phyloP scores from a whole-genome alignment of 2,113 vertebrate species.

The Gobio gobio region DNA sequence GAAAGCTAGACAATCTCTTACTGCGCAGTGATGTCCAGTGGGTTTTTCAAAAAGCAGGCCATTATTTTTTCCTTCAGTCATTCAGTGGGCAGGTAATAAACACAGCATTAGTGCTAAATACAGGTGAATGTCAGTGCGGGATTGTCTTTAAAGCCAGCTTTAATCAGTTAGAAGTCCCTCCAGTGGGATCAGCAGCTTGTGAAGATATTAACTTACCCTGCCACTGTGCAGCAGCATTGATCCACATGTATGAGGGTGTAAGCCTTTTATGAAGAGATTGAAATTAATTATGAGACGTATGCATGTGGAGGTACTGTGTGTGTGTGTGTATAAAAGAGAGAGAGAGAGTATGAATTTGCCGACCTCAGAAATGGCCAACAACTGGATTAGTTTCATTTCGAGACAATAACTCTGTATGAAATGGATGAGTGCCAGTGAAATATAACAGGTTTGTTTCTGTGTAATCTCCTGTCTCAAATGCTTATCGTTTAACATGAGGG shows the following conservation, averaged over 20 bases:
- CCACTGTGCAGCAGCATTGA: constrained; percentile 60
- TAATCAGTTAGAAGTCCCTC: constrained; percentile 65
- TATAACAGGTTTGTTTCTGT: neutral
- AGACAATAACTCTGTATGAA: neutral
- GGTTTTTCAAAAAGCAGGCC: neutral
- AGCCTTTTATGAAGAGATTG: constrained; percentile 60
- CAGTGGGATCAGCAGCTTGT: constrained; percentile 55
- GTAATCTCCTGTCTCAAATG: constrained; percentile 32
- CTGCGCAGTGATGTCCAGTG: neutral
- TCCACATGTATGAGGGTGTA: constrained; percentile 57
- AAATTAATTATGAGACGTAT: constrained; percentile 57
- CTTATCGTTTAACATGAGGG: constrained; percentile 24
- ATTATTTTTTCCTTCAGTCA: constrained; percentile 25
- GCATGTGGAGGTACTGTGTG: constrained; percentile 29
- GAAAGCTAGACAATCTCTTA: neutral
- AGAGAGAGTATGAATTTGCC: neutral
- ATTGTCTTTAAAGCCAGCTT: constrained; percentile 68
- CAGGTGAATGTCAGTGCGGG: constrained; percentile 68
- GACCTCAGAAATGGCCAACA: constrained; percentile 15
- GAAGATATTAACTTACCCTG: constrained; percentile 64
- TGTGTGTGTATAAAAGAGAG: neutral
- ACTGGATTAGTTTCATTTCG: constrained; percentile 4
- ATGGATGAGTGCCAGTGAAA: neutral
- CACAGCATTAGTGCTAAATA: constrained; percentile 65
- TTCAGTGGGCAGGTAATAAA: constrained; percentile 64